Evolutionary conservation across 92 coral and sea anemone species (phyloP), one percentile per base, ranked within the genome.

Genomic region (Desmophyllum pertusum): DNA sequence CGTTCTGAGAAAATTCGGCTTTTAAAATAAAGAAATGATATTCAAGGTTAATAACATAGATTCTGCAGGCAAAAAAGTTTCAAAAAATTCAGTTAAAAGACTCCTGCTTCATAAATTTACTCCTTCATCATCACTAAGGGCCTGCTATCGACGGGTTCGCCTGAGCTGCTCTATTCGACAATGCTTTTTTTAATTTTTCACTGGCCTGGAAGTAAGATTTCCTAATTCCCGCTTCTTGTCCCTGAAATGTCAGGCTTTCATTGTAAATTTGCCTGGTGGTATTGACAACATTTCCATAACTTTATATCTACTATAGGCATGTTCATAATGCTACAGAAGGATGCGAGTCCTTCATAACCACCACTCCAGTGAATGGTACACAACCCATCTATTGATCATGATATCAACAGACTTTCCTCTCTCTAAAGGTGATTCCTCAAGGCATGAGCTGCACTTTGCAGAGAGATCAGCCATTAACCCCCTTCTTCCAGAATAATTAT

Each of bases 31-130:
- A n/a, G n/a, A n/a, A n/a, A n/a, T n/a, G n/a, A n/a, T n/a, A n/a
- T n/a, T n/a, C n/a, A n/a, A n/a, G n/a, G 38, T 9, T 0, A 43
- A 15, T 29, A 2, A 43, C 19, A 3, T 10, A 25, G 55, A 72
- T 23, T 29, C 30, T 41, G 17, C 52, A 75, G 27, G 17, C 11
- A 23, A 51, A 46, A 52, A n/a, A n/a, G n/a, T n/a, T n/a, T n/a
- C n/a, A n/a, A n/a, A n/a, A n/a, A n/a, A n/a, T n/a, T n/a, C n/a
- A n/a, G 25, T 83, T 27, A 83, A 59, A 88, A 83, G 83, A 64
- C 84, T 50, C 88, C 88, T 13, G 88, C 84, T 69, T 64, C 91
- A 88, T 88, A 88, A 0, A 75, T 88, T 31, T n/a, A 61, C 50
- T 27, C 84, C 91, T 77, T 76, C 88, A 13, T 75, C 81, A 21